Percentiles rank a stretch among this genome's conserved stretches.
phyloP scores from a whole-genome alignment of 2,113 vertebrate genomes.

The Plectropomus leopardus region DNA sequence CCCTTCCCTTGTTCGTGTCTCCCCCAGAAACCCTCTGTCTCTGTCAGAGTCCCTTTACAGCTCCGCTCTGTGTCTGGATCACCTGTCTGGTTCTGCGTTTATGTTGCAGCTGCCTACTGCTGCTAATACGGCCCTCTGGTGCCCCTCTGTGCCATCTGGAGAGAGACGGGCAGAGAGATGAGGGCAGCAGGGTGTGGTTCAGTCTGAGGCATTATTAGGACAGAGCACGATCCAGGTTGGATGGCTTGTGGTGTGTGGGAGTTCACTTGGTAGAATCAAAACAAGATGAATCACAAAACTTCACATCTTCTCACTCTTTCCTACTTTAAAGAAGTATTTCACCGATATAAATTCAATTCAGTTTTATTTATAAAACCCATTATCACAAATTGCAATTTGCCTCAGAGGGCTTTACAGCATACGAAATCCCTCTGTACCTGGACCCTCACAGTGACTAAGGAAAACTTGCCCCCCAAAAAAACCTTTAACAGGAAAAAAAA shows the following conservation, averaged over 20 bases:
- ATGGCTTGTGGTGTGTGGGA: not conserved
- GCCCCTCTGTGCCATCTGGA: slow-evolving; percentile 39
- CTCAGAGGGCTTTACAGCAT: no score
- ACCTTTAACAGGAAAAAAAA: no score
- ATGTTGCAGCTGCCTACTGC: slow-evolving; percentile 19
- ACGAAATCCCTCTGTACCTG: no score
- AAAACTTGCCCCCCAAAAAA: no score
- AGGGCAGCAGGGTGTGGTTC: slow-evolving; percentile 9
- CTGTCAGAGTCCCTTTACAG: slow-evolving; percentile 63
- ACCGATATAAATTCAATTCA: no score
- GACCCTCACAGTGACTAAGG: no score
- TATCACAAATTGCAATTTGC: no score
- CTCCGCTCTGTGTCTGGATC: slow-evolving; percentile 24
- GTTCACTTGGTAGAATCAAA: not conserved
- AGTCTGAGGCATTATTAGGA: slow-evolving; percentile 27
- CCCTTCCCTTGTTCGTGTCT: not conserved
- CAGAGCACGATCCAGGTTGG: not conserved
- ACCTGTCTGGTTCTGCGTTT: slow-evolving; percentile 24
- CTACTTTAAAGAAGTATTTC: no score
- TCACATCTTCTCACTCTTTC: not conserved
- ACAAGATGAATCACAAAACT: not conserved
- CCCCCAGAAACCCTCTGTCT: slow-evolving; percentile 4
- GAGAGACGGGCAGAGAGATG: not conserved
- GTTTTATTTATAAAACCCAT: no score
- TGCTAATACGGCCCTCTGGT: slow-evolving; percentile 28